Percentiles rank a stretch among this genome's conserved stretches.
phyloP scores from a whole-genome alignment of 2,797 vertebrate genomes.

The Hyperoplus lanceolatus region DNA sequence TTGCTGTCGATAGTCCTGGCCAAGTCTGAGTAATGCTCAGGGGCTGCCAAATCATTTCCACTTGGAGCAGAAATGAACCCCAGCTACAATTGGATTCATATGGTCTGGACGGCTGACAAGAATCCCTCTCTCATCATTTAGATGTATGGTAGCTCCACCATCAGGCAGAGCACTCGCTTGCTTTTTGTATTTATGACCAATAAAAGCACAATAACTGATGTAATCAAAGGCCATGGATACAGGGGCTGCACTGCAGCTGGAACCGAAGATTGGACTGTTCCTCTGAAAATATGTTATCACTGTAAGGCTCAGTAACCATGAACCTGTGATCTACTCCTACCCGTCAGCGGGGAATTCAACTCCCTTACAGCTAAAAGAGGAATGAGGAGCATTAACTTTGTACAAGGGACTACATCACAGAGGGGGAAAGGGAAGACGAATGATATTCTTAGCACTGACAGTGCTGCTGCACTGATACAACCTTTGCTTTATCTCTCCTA shows the following conservation, averaged over 20 bases:
- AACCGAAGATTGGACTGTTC: conserved; percentile 65
- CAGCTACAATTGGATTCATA: conserved; percentile 71
- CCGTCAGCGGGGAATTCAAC: conserved; percentile 62
- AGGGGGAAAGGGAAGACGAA: conserved; percentile 49
- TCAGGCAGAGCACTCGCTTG: conserved; percentile 42
- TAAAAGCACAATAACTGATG: conserved; percentile 59
- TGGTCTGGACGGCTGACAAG: conserved; percentile 61
- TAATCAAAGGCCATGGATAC: conserved; percentile 49
- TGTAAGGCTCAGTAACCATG: conserved; percentile 61
- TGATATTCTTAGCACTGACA: conserved; percentile 80
- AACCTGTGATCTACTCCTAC: conserved; percentile 69
- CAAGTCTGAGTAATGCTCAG: conserved; percentile 77
- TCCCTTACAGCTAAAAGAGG: conserved; percentile 64
- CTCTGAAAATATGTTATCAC: conserved; percentile 68
- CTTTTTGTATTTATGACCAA: conserved; percentile 52
- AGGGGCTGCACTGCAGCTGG: conserved; percentile 37
- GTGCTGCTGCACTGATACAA: conserved; percentile 84
- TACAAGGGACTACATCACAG: conserved; percentile 50
- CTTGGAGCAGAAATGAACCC: conserved; percentile 73
- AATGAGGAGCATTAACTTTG: conserved; percentile 70
- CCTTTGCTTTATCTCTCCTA: conserved; percentile 88
- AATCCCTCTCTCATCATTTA: conserved; percentile 54
- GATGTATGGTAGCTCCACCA: conserved; percentile 56
- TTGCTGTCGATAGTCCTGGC: conserved; percentile 55
- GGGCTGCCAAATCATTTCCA: conserved; percentile 78